Evolutionary conservation across 2,113 vertebrate genomes (phyloP).

Genomic region (Oryzias curvinotus): DNA sequence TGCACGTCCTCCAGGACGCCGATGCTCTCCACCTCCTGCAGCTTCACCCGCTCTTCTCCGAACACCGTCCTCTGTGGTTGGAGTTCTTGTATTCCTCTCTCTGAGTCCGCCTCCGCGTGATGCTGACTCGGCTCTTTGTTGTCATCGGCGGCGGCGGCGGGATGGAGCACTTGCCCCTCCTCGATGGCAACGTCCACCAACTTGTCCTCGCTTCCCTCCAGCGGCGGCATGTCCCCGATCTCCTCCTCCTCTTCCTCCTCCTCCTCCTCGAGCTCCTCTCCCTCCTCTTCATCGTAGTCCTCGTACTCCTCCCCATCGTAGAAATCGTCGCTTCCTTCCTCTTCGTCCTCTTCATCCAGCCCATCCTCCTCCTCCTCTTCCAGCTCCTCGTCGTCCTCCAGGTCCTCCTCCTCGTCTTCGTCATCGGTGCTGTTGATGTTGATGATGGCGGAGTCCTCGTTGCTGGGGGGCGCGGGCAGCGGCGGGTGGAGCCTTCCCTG

Average conservation of each 20-base stretch:
- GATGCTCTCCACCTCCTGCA: slow-evolving; percentile 73
- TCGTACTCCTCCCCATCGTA: slow-evolving; percentile 82
- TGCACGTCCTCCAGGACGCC: slow-evolving; percentile 65
- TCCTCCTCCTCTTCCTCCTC: slow-evolving; percentile 63
- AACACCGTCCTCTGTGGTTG: slow-evolving; percentile 62
- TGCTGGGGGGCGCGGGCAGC: slow-evolving; percentile 49
- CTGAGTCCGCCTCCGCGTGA: slow-evolving; percentile 59
- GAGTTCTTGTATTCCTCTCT: slow-evolving; percentile 75
- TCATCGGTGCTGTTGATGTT: slow-evolving; percentile 91
- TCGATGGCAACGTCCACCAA: slow-evolving; percentile 45
- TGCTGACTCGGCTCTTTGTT: slow-evolving; percentile 35
- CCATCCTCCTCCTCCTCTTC: slow-evolving; percentile 74
- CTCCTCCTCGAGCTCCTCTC: slow-evolving; percentile 66
- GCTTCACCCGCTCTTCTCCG: slow-evolving; percentile 51
- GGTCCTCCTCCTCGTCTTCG: slow-evolving; percentile 82
- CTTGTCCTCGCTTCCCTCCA: slow-evolving; percentile 65
- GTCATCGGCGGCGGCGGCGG: slow-evolving; percentile 29
- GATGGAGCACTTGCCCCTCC: slow-evolving; percentile 51
- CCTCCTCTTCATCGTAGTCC: slow-evolving; percentile 81
- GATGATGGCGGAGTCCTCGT: slow-evolving; percentile 83
- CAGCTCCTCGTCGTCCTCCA: slow-evolving; percentile 82
- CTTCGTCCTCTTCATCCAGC: slow-evolving; percentile 78
- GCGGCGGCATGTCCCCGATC: slow-evolving; percentile 64
- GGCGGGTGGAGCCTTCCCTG: slow-evolving; percentile 59
- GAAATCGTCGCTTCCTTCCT: slow-evolving; percentile 71